A percentile compares a stretch with the other conserved stretches of the same genome.
These are phyloP conservation scores for Calameuta idolon DNA, from an alignment of 2,888 invertebrate genomes.

Conservation along the genomic window DNA sequence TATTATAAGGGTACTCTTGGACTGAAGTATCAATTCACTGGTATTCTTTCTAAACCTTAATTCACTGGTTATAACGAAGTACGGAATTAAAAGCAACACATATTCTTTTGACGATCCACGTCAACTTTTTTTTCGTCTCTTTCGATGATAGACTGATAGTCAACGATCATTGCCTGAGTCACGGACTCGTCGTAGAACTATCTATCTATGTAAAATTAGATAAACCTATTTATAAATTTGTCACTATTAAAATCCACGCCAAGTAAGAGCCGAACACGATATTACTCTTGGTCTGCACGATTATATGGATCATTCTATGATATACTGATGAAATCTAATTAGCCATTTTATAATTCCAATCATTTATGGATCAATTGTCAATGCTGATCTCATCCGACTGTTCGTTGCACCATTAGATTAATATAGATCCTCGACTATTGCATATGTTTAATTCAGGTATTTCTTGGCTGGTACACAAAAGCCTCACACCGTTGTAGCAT, in stretches of 20 bases:
- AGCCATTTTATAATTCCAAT: not conserved
- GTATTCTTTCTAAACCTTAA: not conserved
- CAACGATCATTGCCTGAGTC: not conserved
- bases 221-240: not conserved
- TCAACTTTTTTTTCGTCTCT: not conserved
- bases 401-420: not conserved
- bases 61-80: not conserved
- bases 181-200: not conserved
- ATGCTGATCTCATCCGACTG: not conserved
- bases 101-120: not conserved
- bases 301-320: not conserved
- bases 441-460: not conserved
- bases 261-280: not conserved
- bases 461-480: not conserved
- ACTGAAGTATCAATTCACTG: not conserved
- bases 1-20: not conserved
- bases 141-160: not conserved
- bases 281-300: not conserved
- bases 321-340: not conserved
- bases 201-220: not conserved
- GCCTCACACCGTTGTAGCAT: not conserved
- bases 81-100: not conserved
- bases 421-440: not conserved
- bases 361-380: not conserved
- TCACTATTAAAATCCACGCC: not conserved